Base-by-base conservation (phyloP, 1,140 invertebrate species). In the Drosophila saltans region DNA sequence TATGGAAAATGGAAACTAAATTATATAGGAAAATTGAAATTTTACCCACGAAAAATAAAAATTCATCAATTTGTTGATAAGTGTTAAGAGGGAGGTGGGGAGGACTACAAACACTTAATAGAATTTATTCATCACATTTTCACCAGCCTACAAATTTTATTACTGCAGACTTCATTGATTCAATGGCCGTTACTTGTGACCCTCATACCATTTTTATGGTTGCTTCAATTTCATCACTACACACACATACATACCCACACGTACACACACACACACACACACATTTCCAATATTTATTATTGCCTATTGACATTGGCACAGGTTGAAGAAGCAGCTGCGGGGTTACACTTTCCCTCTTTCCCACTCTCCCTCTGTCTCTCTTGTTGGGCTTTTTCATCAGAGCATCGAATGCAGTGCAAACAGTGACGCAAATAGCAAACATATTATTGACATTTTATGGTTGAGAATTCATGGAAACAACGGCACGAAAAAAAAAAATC, bases 401-500 rank as follows among this genome's bases (percentile, higher is more conserved):
- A n/a, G 6, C 56, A 39, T 11, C 56, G 56, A 71, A 72, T 24
- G 64, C 66, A 70, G n/a, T 56, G 67, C 72, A 71, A 66, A 78
- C 62, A 77, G 65, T 73, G 65, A 40, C 69, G 55, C 75, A 75
- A 71, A 78, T 75, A 75, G 67, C 75, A 66, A 45, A 68, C 68
- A 75, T 78, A 71, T 75, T 78, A 78, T 78, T 78, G 76, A 78
- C 76, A 78, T 78, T 78, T 78, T 78, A 75, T 75, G 72, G 63
- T 41, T 75, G 55, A 43, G 68, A 68, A 68, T 52, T 67, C 36
- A 67, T 55, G 52, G 21, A 52, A 52, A 52, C 45, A 26, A 52
- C 45, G 8, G 2, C 45, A 26, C 7, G 1, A 48, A 48, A 52
- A 48, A 48, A 24, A 21, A 48, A 48, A 48, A 52, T 52, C 21